Base-by-base conservation (phyloP, 2,797 vertebrate species). In the Ibycter americanus region DNA sequence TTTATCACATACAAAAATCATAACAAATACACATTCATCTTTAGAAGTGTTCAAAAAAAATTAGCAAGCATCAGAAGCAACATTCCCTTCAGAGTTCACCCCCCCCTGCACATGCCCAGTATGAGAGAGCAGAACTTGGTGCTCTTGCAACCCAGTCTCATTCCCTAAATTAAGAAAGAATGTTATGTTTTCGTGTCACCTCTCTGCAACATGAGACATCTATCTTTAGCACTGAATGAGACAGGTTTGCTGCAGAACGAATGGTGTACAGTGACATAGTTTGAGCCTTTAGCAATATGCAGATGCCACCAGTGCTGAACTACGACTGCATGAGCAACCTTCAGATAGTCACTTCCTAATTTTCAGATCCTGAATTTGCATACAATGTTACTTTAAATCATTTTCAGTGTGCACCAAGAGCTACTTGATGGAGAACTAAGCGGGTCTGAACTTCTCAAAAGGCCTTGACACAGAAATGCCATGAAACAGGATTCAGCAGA, bases 211-310 rank as follows among this genome's bases (percentile, higher is more conserved):
- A 34, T 0, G 6, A 51, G 22, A 12, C 32, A 36, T 26, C 72
- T 6, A 3, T 4, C 40, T 32, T 55, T 40, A 61, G 70, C 71
- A 34, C 14, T 0, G n/a, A 54, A 52, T 3, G 31, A 81, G 46
- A 25, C 21, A 11, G 46, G 7, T 8, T 77, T 77, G 47, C 89
- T 58, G 47, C 63, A 92, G 29, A 78, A 76, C 3, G 1, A 68
- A 26, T 3, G 2, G 3, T 5, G 31, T 7, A 16, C 20, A 12
- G 1, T 2, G 16, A 38, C 0, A 0, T 1, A 6, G 11, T 13
- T 21, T 36, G 55, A 89, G 52, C 54, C 25, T 92, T 68, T 9
- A 83, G 58, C 56, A 68, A 70, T 0, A 61, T 0, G 8, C 17
- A 38, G n/a, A 63, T 15, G 21, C 34, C 70, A 16, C 9, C 55